phyloP scores from a whole-genome alignment of 2,797 vertebrate species.

The Malacoraja senta region DNA sequence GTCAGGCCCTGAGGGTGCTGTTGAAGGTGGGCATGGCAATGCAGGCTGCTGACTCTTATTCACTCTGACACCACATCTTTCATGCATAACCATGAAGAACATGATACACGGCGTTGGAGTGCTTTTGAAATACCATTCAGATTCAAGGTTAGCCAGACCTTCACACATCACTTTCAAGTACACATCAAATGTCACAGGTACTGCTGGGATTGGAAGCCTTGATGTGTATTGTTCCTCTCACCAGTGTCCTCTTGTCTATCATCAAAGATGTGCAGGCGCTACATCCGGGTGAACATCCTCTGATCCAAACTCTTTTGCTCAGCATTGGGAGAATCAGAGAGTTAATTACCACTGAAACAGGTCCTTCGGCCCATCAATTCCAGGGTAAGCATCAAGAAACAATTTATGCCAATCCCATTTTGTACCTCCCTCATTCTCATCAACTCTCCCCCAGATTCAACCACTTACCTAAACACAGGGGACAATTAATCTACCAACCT shows the following conservation, averaged over 20 bases:
- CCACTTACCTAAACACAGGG: too few relatives aligned
- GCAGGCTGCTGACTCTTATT: neutral
- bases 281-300: neutral
- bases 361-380: too few relatives aligned
- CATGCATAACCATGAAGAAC: neutral
- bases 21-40: neutral
- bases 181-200: neutral
- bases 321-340: neutral
- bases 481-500: too few relatives aligned
- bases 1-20: too few relatives aligned
- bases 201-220: neutral
- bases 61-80: neutral
- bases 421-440: too few relatives aligned
- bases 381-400: too few relatives aligned
- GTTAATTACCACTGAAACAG: too few relatives aligned
- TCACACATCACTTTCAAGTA: constrained; percentile 7
- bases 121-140: neutral
- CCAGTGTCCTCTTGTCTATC: neutral
- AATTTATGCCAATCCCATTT: too few relatives aligned
- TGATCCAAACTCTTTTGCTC: neutral
- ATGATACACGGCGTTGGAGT: neutral
- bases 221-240: neutral
- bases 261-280: neutral
- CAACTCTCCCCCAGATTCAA: too few relatives aligned
- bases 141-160: neutral